Evolutionary conservation across 2,113 vertebrate species (phyloP).

Genomic region (Steatornis caripensis): DNA sequence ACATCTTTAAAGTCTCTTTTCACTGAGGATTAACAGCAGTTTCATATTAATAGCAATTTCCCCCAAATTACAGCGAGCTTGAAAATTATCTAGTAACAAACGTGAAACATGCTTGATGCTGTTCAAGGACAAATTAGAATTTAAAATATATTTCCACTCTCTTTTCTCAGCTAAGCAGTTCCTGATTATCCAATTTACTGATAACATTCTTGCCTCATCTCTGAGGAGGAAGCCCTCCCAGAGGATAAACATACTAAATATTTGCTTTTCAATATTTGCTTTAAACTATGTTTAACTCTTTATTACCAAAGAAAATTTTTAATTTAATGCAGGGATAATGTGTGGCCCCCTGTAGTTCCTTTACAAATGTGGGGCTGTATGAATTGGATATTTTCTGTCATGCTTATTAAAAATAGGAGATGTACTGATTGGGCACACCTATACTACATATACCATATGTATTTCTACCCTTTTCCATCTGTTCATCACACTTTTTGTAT

Average conservation of each 20-base stretch:
- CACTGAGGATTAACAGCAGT: background rate
- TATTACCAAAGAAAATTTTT: background rate
- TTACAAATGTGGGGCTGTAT: background rate
- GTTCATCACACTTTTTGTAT: background rate
- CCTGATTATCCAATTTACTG: constrained; percentile 53
- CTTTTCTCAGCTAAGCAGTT: constrained; percentile 20
- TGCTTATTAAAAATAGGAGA: background rate
- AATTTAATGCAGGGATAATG: background rate
- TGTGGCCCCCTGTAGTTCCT: background rate
- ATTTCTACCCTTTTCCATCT: background rate
- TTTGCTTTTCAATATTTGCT: constrained; percentile 1
- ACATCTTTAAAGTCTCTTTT: background rate
- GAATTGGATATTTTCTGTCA: background rate
- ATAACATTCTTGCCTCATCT: constrained; percentile 33
- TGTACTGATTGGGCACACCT: background rate
- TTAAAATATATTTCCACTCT: constrained; percentile 32
- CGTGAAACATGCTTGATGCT: background rate
- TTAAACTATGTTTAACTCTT: background rate
- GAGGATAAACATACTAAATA: constrained; percentile 5
- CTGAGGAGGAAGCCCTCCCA: constrained; percentile 26
- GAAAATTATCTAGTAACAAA: constrained; percentile 20
- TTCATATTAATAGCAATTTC: background rate
- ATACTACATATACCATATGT: accelerated
- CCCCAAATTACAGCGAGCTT: background rate
- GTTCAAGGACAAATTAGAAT: constrained; percentile 50